Conservation (phyloP, 2,113 vertebrate genomes). For the Psilopsiagon aymara region DNA sequence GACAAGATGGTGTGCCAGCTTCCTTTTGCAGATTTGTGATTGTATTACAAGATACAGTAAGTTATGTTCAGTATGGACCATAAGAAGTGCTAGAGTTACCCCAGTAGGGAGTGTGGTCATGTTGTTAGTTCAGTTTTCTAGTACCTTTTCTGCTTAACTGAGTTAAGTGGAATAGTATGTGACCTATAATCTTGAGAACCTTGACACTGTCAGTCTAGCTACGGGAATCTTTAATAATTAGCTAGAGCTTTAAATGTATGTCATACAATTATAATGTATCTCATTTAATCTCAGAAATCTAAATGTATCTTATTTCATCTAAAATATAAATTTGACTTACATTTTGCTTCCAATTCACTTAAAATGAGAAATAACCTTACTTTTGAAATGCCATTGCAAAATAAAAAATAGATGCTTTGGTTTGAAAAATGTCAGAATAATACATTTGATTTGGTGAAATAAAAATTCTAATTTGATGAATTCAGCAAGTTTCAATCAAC, state of each 20-base stretch:
- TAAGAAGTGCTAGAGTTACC: neutral
- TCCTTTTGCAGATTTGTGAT: neutral
- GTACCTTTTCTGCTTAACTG: neutral
- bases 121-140: neutral
- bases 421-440: neutral
- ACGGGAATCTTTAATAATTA: neutral
- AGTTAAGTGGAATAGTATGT: neutral
- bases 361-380: neutral
- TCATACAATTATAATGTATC: neutral
- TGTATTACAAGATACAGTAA: neutral
- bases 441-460: neutral
- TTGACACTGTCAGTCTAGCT: neutral
- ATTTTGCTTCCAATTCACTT: neutral
- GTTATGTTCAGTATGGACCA: neutral
- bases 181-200: neutral
- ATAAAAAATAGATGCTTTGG: neutral
- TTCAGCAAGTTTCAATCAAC: neutral
- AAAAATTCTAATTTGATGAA: neutral
- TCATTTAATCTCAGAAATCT: neutral
- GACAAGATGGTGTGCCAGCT: neutral
- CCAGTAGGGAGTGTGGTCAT: neutral
- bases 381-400: neutral
- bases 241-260: neutral
- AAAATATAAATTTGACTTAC: neutral
- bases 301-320: neutral